phyloP scores from a whole-genome alignment of 2,113 vertebrate genomes.

The Platysternon megacephalum region DNA sequence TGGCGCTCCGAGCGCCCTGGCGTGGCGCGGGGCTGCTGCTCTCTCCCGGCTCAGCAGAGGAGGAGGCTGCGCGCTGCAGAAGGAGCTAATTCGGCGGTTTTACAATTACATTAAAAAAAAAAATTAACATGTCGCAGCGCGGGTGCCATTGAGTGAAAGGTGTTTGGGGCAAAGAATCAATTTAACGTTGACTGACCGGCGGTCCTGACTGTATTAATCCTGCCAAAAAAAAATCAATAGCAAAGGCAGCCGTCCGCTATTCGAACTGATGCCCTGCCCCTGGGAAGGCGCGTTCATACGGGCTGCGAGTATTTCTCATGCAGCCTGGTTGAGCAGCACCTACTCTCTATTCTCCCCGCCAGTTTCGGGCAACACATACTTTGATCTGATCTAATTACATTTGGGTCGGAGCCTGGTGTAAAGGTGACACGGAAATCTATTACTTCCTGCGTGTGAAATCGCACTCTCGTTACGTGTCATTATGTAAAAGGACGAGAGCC shows the following conservation, averaged over 20 bases:
- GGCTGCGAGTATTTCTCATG: conserved; percentile 8
- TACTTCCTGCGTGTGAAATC: conserved; percentile 56
- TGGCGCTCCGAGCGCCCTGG: not conserved
- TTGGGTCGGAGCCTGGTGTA: too few species aligned
- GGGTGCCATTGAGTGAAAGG: conserved; percentile 65
- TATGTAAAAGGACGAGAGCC: not conserved
- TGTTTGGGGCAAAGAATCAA: conserved; percentile 73
- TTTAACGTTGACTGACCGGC: conserved; percentile 67
- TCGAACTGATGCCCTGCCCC: not conserved
- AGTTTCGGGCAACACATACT: not conserved
- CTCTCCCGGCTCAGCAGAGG: not conserved
- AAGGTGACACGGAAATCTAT: not conserved
- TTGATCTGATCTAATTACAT: not conserved
- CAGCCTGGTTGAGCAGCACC: not conserved
- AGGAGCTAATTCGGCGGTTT: not conserved
- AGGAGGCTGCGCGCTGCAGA: not conserved
- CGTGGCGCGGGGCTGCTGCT: not conserved
- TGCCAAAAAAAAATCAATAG: conserved; percentile 25
- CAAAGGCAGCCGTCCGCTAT: conserved; percentile 13
- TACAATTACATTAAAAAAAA: conserved; percentile 16
- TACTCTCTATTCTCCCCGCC: not conserved
- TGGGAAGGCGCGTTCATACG: not conserved
- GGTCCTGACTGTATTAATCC: conserved; percentile 51
- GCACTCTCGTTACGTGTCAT: not conserved
- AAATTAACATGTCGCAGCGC: conserved; percentile 64